Evolutionary conservation across 2,113 vertebrate genomes (phyloP), one percentile per base, ranked within the genome.

Genomic region (Salminus brasiliensis): DNA sequence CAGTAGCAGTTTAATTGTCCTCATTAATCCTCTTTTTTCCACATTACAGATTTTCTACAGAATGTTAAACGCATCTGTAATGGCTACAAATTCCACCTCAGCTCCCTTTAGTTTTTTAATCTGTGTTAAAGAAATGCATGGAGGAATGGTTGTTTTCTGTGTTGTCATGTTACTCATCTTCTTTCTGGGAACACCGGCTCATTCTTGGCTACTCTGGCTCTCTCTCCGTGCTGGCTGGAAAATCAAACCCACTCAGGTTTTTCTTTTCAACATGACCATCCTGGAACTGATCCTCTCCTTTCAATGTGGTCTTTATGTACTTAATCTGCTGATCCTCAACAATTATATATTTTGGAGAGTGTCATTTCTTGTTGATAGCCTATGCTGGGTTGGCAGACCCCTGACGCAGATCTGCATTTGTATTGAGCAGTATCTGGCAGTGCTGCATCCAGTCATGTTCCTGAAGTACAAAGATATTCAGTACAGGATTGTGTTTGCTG

Each of bases 391-490:
- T 53, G 60, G 69, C 53, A 47, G 78, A 43, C 52, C 73, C 1
- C 29, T 83, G 1, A 47, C 76, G 6, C 78, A 83, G 43, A 72
- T 9, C 13, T 83, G 23, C 15, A 80, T 80, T 32, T 80, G 72
- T 41, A 2, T 80, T 49, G 78, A 83, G 10, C 78, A 77, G 12
- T 78, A 78, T 23, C 15, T 81, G 30, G 70, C 78, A 25, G 78
- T 84, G 27, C 5, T 69, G 15, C 29, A 74, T 23, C 63, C 78
- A 23, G 3, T 81, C 34, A 36, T 0, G 13, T 84, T 84, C 16
- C 12, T 78, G 4, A 81, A 25, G 49, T 78, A 74, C 49, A 84
- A 74, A 59, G 13, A 34, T 13, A 41, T 80, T 2, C 63, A 76
- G 30, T 68, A 63, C 23, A 84, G 74, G 45, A 60, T 67, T 60